Percentiles rank a stretch among this genome's conserved stretches.
These are phyloP conservation scores for Chironomus tepperi DNA, from an alignment of 1,140 invertebrate species.

Conservation along the genomic window DNA sequence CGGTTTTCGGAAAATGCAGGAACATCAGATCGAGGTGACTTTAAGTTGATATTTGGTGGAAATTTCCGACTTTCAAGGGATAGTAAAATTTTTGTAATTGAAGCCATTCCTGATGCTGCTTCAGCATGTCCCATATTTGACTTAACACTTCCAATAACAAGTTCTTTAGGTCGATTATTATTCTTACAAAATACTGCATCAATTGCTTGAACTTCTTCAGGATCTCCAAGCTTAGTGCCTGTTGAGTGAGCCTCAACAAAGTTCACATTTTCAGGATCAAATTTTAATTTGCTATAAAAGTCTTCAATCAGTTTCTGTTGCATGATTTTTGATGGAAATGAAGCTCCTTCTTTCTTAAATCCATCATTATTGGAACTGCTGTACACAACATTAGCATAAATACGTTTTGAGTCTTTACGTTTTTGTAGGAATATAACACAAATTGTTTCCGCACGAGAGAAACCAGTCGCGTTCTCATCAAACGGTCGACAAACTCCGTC, in stretches of 20 bases:
- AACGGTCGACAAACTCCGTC: slow-evolving; percentile 87
- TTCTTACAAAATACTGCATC: slow-evolving; percentile 68
- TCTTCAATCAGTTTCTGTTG: slow-evolving; percentile 71
- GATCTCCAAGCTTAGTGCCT: slow-evolving; percentile 55
- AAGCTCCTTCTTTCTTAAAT: slow-evolving; percentile 79
- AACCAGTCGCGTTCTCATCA: slow-evolving; percentile 70
- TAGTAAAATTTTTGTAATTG: slow-evolving; percentile 69
- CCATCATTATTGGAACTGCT: slow-evolving; percentile 75
- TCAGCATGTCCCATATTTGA: slow-evolving; percentile 92
- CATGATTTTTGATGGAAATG: slow-evolving; percentile 78
- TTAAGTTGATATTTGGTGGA: slow-evolving; percentile 73
- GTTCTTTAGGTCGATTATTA: slow-evolving; percentile 50
- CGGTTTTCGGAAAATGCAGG: slow-evolving; percentile 57
- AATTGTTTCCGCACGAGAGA: slow-evolving; percentile 70
- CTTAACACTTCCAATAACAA: slow-evolving; percentile 83
- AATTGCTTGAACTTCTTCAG: slow-evolving; percentile 78
- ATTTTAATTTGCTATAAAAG: slow-evolving; percentile 78
- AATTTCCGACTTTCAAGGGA: slow-evolving; percentile 64
- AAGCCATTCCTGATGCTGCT: slow-evolving; percentile 77
- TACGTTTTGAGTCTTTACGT: slow-evolving; percentile 61
- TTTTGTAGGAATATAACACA: slow-evolving; percentile 74
- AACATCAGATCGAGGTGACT: slow-evolving; percentile 61
- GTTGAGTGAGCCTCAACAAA: slow-evolving; percentile 95
- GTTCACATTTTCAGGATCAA: slow-evolving; percentile 59
- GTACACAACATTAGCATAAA: slow-evolving; percentile 53